A percentile compares a stretch with the other conserved stretches of the same genome.
Evolutionary conservation across 2,888 invertebrate species (phyloP).

Genomic region (Drosophila sordidula): DNA sequence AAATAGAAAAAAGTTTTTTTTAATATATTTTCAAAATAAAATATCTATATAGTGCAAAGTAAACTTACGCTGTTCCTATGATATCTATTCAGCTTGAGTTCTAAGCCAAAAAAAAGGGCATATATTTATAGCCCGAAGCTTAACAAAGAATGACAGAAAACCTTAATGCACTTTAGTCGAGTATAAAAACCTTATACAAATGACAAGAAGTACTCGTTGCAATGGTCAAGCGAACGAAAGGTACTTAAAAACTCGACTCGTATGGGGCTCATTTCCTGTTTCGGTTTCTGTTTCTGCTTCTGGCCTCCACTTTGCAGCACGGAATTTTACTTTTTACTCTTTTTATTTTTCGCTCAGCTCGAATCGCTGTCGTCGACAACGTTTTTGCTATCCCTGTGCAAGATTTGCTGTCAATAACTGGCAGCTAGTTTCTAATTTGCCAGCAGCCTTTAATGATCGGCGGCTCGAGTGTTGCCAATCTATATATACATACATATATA

Average conservation of each 20-base stretch:
- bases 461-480: constrained; percentile 25
- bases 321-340: constrained; percentile 20
- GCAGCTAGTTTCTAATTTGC: constrained; percentile 64
- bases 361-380: constrained; percentile 17
- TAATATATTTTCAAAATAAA: too few species aligned
- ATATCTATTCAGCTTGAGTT: not conserved
- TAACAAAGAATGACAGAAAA: not conserved
- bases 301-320: constrained; percentile 9
- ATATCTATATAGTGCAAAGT: not conserved
- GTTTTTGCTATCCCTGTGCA: constrained; percentile 17
- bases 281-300: constrained; percentile 31
- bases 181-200: constrained; percentile 18
- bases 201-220: constrained; percentile 34
- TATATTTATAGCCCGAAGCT: not conserved
- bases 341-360: constrained; percentile 8
- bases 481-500: not conserved
- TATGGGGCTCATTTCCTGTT: constrained; percentile 70
- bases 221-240: constrained; percentile 60
- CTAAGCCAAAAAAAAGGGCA: not conserved
- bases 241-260: constrained; percentile 63
- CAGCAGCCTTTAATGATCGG: constrained; percentile 52
- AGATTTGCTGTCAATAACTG: constrained; percentile 31
- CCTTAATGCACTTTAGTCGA: not conserved
- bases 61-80: not conserved
- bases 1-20: too few species aligned